These are phyloP conservation scores for silkworm (Bombyx mori) DNA, from an alignment of 1,140 invertebrate species.

Conservation along the genomic window DNA sequence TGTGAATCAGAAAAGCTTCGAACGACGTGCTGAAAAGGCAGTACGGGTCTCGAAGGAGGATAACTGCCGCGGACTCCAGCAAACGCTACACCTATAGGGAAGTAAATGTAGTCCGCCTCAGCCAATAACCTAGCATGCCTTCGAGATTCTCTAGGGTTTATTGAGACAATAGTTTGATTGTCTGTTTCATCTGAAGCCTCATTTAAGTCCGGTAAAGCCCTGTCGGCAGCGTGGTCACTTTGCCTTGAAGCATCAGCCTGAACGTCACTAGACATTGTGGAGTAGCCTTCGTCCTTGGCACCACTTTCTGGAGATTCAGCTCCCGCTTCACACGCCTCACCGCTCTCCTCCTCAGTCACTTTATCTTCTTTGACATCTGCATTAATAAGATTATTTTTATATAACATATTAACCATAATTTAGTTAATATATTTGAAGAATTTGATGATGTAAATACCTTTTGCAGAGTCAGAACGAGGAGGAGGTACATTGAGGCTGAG, in stretches of 20 bases:
- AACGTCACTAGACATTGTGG: slow-evolving; percentile 91
- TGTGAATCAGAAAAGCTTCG: slow-evolving; percentile 82
- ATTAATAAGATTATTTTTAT: slow-evolving; percentile 13
- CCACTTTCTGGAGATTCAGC: slow-evolving; percentile 81
- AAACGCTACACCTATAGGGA: slow-evolving; percentile 77
- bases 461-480: slow-evolving; percentile 35
- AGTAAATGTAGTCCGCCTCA: slow-evolving; percentile 78
- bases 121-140: slow-evolving; percentile 64
- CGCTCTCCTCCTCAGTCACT: slow-evolving; percentile 62
- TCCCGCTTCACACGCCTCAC: slow-evolving; percentile 67
- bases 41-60: slow-evolving; percentile 76
- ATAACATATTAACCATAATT: neutral
- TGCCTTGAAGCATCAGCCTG: slow-evolving; percentile 77
- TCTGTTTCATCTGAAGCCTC: slow-evolving; percentile 81
- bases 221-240: slow-evolving; percentile 68
- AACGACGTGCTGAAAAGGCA: slow-evolving; percentile 81
- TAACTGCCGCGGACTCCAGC: slow-evolving; percentile 79
- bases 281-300: slow-evolving; percentile 89
- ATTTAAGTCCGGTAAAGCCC: slow-evolving; percentile 79
- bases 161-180: slow-evolving; percentile 68
- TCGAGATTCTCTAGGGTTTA: slow-evolving; percentile 69
- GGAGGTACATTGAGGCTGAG: slow-evolving; percentile 76
- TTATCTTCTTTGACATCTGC: slow-evolving; percentile 48
- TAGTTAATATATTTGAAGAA: neutral
- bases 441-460: slow-evolving; percentile 19